phyloP scores from a whole-genome alignment of 2,888 invertebrate genomes.

The Drosophila quinaria region DNA sequence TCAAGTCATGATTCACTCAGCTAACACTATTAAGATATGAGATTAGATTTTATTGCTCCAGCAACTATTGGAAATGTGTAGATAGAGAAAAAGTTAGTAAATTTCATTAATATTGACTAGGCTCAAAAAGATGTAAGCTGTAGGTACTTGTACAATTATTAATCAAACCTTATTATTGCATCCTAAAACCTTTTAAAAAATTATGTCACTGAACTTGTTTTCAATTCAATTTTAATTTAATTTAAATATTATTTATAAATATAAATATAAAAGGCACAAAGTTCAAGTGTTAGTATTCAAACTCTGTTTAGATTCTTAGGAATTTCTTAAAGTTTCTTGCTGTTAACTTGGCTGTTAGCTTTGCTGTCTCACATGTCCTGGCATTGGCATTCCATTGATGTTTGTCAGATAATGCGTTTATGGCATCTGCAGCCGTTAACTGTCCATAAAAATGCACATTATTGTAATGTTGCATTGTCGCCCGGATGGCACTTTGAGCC shows the following conservation, averaged over 20 bases:
- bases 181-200: neutral
- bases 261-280: too few species aligned
- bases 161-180: neutral
- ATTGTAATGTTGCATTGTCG: conserved; percentile 81
- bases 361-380: conserved; percentile 9
- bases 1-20: conserved; percentile 45
- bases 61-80: conserved; percentile 28
- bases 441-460: conserved; percentile 82
- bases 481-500: conserved; percentile 63
- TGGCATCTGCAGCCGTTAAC: conserved; percentile 78
- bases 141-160: neutral
- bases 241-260: too few species aligned
- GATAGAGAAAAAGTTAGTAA: neutral
- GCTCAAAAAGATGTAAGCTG: neutral
- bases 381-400: conserved; percentile 68
- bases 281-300: neutral
- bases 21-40: conserved; percentile 62
- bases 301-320: neutral
- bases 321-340: conserved; percentile 32
- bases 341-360: neutral
- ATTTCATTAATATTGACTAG: neutral
- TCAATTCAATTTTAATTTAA: too few species aligned
- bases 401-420: conserved; percentile 77
- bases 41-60: conserved; percentile 61
- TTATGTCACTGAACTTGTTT: neutral